These are phyloP conservation scores for Microtus californicus DNA, from an alignment of 2,797 vertebrate genomes.

Conservation along the genomic window DNA sequence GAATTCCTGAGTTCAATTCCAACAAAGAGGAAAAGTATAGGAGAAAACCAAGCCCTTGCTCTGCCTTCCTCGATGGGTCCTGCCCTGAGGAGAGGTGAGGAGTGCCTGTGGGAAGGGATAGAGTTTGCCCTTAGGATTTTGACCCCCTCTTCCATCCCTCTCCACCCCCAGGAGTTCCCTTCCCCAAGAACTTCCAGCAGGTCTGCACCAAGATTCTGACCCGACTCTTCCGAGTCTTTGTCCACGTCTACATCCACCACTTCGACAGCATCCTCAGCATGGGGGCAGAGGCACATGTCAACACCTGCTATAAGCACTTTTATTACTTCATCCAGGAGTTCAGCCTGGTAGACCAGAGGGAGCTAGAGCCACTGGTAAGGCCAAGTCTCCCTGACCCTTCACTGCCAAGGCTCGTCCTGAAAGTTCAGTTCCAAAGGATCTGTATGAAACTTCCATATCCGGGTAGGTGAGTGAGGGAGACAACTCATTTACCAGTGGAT, in stretches of 20 bases:
- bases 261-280: conserved; percentile 98
- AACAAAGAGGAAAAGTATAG: not conserved
- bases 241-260: conserved; percentile 99
- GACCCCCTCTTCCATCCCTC: conserved; percentile 52
- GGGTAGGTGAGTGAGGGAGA: not conserved
- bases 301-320: conserved; percentile 99
- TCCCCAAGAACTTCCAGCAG: conserved; percentile 99
- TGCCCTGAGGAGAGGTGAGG: not conserved
- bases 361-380: conserved; percentile 97
- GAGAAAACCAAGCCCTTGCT: not conserved
- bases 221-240: conserved; percentile 98
- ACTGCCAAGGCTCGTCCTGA: not conserved
- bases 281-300: conserved; percentile 98
- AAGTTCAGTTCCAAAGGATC: conserved; percentile 25
- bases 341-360: conserved; percentile 96
- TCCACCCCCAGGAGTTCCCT: conserved; percentile 92
- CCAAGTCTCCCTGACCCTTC: not conserved
- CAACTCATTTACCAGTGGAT: not conserved
- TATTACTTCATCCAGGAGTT: conserved; percentile 99
- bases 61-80: not conserved
- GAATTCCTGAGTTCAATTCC: not conserved
- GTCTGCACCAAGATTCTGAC: conserved; percentile 99
- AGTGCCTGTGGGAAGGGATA: not conserved
- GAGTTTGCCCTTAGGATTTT: not conserved
- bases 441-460: conserved; percentile 22